Evolutionary conservation across 2,113 vertebrate species (phyloP).

Genomic region (Riparia riparia): DNA sequence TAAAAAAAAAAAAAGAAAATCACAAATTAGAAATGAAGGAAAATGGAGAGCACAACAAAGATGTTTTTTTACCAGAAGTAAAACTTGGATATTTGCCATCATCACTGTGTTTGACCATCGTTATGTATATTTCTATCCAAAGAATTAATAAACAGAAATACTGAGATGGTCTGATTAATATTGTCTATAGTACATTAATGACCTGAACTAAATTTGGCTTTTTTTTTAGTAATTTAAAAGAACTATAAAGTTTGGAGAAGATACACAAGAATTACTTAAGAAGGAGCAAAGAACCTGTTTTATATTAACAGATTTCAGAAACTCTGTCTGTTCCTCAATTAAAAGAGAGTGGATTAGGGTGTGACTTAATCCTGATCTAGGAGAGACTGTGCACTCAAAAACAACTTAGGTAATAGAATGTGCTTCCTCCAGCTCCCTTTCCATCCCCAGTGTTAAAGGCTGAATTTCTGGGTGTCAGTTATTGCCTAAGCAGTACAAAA

Average conservation of each 20-base stretch:
- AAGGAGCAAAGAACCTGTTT: neutral
- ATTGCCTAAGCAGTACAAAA: neutral
- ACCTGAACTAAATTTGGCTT: neutral
- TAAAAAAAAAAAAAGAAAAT: neutral
- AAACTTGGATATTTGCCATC: neutral
- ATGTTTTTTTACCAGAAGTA: neutral
- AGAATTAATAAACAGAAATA: neutral
- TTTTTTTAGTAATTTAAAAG: neutral
- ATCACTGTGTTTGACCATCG: neutral
- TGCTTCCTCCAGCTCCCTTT: neutral
- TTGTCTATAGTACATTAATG: neutral
- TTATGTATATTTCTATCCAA: neutral
- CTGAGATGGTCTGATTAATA: neutral
- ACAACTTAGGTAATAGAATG: neutral
- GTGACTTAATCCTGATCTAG: neutral
- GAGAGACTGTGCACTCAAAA: neutral
- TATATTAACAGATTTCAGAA: neutral
- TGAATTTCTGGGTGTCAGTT: neutral
- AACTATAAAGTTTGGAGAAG: neutral
- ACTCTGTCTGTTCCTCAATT: neutral
- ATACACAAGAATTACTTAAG: neutral
- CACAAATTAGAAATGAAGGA: neutral
- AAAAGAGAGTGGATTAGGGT: neutral
- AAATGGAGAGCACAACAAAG: neutral
- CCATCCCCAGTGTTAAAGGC: neutral